Evolutionary conservation across 1,140 invertebrate species (phyloP).

Genomic region (Doryteuthis pealeii): DNA sequence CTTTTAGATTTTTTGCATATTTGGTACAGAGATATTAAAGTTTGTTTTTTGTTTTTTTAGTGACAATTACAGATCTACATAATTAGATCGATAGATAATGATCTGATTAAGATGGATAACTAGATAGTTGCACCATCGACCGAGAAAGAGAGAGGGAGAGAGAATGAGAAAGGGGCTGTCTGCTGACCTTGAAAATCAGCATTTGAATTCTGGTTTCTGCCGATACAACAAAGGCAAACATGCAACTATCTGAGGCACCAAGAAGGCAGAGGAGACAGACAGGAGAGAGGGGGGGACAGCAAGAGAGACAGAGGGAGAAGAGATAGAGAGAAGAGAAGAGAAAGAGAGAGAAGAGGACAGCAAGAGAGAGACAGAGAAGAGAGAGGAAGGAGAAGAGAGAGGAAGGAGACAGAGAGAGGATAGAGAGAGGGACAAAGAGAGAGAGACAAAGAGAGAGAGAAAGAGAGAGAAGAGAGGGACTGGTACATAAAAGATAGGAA

Average conservation of each 20-base stretch:
- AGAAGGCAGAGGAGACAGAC: neutral
- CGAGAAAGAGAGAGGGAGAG: neutral
- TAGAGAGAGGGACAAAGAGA: neutral
- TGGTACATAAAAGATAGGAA: no score
- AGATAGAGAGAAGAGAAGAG: neutral
- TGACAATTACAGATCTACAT: no score
- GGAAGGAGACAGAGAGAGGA: neutral
- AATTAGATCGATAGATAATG: no score
- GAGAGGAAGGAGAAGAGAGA: neutral
- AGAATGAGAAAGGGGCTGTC: neutral
- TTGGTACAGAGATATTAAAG: no score
- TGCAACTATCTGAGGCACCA: no score
- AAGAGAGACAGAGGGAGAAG: neutral
- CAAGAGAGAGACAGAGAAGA: neutral
- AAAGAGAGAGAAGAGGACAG: neutral
- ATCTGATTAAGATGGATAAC: no score
- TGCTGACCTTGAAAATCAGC: no score
- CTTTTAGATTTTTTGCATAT: no score
- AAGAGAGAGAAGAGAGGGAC: neutral
- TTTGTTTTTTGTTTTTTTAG: no score
- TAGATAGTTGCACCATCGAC: no score
- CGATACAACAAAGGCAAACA: no score
- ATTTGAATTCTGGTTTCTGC: no score
- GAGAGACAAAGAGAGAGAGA: slow-evolving; percentile 3
- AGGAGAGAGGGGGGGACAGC: neutral